These are phyloP conservation scores for Pitangus sulphuratus DNA, from an alignment of 2,797 vertebrate species.

Conservation along the genomic window DNA sequence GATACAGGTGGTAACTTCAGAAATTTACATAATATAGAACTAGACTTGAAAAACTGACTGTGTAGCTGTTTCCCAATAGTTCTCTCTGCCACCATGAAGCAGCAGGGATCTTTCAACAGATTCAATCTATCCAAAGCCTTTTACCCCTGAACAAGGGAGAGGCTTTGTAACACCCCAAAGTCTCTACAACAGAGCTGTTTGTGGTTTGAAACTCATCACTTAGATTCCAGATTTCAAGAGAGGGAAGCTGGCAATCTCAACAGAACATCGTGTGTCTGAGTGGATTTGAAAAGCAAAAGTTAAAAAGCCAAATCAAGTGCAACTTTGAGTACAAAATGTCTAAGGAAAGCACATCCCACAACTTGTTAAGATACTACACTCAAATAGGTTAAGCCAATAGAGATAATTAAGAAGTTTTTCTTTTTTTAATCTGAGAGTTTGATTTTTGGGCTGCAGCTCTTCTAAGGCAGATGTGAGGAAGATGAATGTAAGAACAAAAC, in stretches of 20 bases:
- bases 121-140: neutral
- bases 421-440: neutral
- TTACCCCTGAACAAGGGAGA: neutral
- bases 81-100: rapidly evolving
- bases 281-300: neutral
- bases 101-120: neutral
- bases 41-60: neutral
- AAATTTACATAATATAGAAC: neutral
- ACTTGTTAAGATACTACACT: neutral
- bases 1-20: neutral
- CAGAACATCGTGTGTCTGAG: neutral
- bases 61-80: neutral
- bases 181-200: neutral
- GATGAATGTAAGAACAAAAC: neutral
- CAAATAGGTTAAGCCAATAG: neutral
- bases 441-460: neutral
- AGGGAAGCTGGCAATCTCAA: rapidly evolving
- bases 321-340: neutral
- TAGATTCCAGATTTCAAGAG: neutral
- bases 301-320: neutral
- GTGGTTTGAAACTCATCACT: neutral
- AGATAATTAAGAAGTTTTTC: neutral
- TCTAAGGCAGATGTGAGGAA: neutral
- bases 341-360: neutral
- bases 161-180: neutral